Evolutionary conservation across 2,797 vertebrate genomes (phyloP).

Genomic region (Rhabdophis nuchalis): DNA sequence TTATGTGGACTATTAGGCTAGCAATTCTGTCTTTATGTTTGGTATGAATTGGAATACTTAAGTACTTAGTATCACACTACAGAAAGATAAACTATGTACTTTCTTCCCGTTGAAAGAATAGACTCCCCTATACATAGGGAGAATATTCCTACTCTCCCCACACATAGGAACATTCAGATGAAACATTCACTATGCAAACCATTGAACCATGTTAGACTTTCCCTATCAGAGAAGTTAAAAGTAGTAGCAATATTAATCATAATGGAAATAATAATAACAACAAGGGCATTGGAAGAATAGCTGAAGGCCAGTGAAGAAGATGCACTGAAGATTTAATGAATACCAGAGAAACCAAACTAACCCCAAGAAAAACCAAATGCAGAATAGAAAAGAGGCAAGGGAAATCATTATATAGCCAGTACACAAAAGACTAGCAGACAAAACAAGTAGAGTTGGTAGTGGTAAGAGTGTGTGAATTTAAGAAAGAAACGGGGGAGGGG

Average conservation of each 20-base stretch:
- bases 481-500: neutral
- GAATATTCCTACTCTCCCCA: neutral
- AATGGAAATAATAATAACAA: neutral
- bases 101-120: neutral
- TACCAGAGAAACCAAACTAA: neutral
- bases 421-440: neutral
- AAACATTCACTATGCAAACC: neutral
- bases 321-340: neutral
- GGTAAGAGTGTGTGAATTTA: neutral
- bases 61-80: neutral
- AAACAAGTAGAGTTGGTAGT: neutral
- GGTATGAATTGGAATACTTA: slow-evolving; percentile 32
- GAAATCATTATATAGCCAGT: neutral
- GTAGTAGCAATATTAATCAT: neutral
- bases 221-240: neutral
- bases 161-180: neutral
- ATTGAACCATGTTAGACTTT: neutral
- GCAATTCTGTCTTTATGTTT: slow-evolving; percentile 31
- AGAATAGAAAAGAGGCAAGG: neutral
- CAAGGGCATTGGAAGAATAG: neutral
- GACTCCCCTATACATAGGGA: neutral
- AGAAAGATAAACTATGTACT: neutral
- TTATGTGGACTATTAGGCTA: slow-evolving; percentile 34
- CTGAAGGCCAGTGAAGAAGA: neutral
- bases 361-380: neutral